Conservation (phyloP, 2,797 vertebrate genomes). For the Lagocephalus sceleratus region DNA sequence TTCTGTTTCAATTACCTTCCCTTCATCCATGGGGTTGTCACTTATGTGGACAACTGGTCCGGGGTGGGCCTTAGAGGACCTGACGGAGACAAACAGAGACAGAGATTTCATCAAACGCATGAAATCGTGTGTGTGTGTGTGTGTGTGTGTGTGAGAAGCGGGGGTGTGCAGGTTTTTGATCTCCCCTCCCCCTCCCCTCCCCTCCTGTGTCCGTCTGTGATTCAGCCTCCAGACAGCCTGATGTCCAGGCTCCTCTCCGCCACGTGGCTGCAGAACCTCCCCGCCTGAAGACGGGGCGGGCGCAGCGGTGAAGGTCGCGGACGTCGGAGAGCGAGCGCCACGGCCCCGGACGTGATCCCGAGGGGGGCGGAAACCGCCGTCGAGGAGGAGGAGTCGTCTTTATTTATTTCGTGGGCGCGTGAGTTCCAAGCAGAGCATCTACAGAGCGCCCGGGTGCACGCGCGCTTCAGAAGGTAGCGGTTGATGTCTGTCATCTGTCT, state of each 20-base stretch:
- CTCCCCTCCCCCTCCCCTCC: neutral
- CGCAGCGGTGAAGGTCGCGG: slow-evolving; percentile 47
- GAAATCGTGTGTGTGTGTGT: slow-evolving; percentile 21
- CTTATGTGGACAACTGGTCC: slow-evolving; percentile 98
- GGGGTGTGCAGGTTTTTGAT: slow-evolving; percentile 33
- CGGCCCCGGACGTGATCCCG: slow-evolving; percentile 37
- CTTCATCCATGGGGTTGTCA: slow-evolving; percentile 99
- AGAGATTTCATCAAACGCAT: slow-evolving; percentile 11
- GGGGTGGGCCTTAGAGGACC: slow-evolving; percentile 96
- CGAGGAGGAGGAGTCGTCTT: slow-evolving; percentile 9
- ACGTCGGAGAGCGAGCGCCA: slow-evolving; percentile 33
- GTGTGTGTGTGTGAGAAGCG: slow-evolving; percentile 6
- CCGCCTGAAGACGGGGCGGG: slow-evolving; percentile 30
- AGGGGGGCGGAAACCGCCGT: slow-evolving; percentile 4
- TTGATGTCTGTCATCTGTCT: slow-evolving; percentile 60
- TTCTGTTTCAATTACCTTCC: slow-evolving; percentile 80
- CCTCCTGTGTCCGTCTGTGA: slow-evolving; percentile 24
- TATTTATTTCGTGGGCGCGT: neutral
- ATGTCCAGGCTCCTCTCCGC: slow-evolving; percentile 47
- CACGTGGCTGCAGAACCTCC: slow-evolving; percentile 36
- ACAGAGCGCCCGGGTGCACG: slow-evolving; percentile 16
- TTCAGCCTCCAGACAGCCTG: slow-evolving; percentile 64
- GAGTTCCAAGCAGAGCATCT: slow-evolving; percentile 11
- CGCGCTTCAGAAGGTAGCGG: slow-evolving; percentile 48
- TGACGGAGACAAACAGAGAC: slow-evolving; percentile 46